Base-by-base conservation (phyloP, 2,113 vertebrate species). In the Pteruthius melanotis region DNA sequence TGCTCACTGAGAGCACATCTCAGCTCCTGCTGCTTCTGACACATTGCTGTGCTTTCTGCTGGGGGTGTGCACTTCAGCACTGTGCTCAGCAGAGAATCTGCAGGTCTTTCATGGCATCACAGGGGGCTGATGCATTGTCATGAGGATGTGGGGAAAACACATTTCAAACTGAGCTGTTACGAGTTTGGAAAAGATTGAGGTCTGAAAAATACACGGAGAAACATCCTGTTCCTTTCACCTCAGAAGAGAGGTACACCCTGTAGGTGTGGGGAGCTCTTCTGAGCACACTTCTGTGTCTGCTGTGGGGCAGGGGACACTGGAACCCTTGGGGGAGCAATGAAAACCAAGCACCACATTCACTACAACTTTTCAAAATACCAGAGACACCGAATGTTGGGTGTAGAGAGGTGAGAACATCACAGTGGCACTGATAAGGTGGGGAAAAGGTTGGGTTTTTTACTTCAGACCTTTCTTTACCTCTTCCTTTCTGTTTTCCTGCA, bases 1-100 rank as follows among this genome's bases (percentile, higher is more conserved):
- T 47, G 44, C 6, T 63, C 76, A 15, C 9, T 7, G 35, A 45
- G 56, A 40, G 26, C 52, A 63, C 26, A 53, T 21, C 35, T 35
- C 45, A 54, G 90, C 45, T 74, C 45, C 70, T 66, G 45, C 59
- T 70, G 9, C 9, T 84, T 20, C 54, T 91, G 49, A 49, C 66
- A 37, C 19, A 1, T 1, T 31, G 53, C 39, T 3, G 0, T 12
- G 49, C 10, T 1, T 59, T 60, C 28, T 78, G 37, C 68, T 76
- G 37, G 17, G 33, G 20, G 22, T 44, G 30, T 1, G 14, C n/a
- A 21, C 42, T 81, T 77, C 6, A 81, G 63, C 57, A 15, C 47
- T 16, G 9, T 30, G 50, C 72, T 69, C 56, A 33, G 72, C 53
- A 83, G 54, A 65, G 59, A 70, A 52, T 9, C 59, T 63, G 13